A percentile compares a stretch with the other conserved stretches of the same genome.
Conservation (phyloP, 2,797 vertebrate genomes). For the Siniperca obscura region DNA sequence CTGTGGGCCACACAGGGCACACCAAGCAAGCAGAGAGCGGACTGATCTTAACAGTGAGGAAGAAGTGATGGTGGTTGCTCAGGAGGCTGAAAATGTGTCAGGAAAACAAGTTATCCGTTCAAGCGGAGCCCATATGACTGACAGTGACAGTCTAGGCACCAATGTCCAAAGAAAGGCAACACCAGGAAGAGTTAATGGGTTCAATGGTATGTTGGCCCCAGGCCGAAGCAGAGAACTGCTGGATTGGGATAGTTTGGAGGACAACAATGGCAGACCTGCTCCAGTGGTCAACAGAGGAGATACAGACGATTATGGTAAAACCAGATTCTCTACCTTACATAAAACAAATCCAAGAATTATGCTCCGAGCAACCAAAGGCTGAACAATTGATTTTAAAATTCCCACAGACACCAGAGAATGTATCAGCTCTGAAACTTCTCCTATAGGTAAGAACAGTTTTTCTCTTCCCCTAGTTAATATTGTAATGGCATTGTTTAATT, state of each 20-base stretch:
- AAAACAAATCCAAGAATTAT: not conserved
- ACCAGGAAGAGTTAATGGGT: slow-evolving; percentile 16
- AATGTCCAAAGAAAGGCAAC: slow-evolving; percentile 36
- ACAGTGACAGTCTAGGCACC: slow-evolving; percentile 20
- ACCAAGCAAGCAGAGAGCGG: slow-evolving; percentile 26
- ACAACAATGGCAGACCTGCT: slow-evolving; percentile 44
- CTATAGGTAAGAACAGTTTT: slow-evolving; percentile 50
- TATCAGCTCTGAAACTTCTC: slow-evolving; percentile 57
- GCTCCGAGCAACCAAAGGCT: not conserved
- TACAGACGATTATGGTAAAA: slow-evolving; percentile 62
- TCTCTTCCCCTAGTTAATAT: not conserved
- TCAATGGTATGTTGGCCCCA: slow-evolving; percentile 15
- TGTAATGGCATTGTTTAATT: slow-evolving; percentile 2
- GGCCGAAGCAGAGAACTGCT: slow-evolving; percentile 39
- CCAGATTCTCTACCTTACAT: not conserved
- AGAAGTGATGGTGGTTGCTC: not conserved
- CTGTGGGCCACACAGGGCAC: not conserved
- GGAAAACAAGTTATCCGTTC: slow-evolving; percentile 17
- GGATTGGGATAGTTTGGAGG: slow-evolving; percentile 71
- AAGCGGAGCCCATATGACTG: slow-evolving; percentile 17
- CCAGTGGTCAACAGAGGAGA: slow-evolving; percentile 53
- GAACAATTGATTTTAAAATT: slow-evolving; percentile 18
- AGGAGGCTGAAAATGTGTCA: not conserved
- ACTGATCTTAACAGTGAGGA: slow-evolving; percentile 49
- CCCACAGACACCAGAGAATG: slow-evolving; percentile 69